Percentiles rank a stretch among this genome's conserved stretches.
These are phyloP conservation scores for Alsophila aescularia DNA, from an alignment of 2,888 invertebrate genomes.

Conservation along the genomic window DNA sequence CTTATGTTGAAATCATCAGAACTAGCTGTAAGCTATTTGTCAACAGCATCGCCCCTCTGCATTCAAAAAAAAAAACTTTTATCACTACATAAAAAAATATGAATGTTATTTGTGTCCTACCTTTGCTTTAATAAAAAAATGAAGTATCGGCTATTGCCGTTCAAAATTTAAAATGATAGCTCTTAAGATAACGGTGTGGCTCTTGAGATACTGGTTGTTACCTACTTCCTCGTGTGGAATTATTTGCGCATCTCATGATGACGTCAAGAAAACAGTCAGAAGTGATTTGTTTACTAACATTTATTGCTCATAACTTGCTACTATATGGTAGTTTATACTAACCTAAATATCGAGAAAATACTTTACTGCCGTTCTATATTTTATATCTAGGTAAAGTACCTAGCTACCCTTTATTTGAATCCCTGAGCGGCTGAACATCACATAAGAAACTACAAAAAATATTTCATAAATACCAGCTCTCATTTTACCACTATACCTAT, in stretches of 20 bases:
- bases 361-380: conserved; percentile 1
- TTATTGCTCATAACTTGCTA: conserved; percentile 24
- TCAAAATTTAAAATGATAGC: conserved; percentile 6
- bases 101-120: too few species aligned
- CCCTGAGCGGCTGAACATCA: too few species aligned
- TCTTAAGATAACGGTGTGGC: background rate
- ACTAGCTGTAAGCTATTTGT: too few species aligned
- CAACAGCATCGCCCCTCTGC: too few species aligned
- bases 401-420: background rate
- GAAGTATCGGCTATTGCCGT: background rate
- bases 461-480: too few species aligned
- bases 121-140: background rate
- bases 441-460: too few species aligned
- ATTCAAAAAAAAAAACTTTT: too few species aligned
- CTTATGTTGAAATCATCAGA: too few species aligned
- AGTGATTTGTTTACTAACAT: conserved; percentile 27
- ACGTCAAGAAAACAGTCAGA: conserved; percentile 22
- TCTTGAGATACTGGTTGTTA: conserved; percentile 3
- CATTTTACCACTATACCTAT: too few species aligned
- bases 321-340: conserved; percentile 18
- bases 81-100: too few species aligned
- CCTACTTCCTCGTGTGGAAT: background rate
- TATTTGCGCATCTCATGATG: conserved; percentile 6
- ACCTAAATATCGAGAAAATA: conserved; percentile 22
- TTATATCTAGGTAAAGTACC: background rate